Conservation (phyloP, 2,797 vertebrate species). For the Etheostoma nigrum region DNA sequence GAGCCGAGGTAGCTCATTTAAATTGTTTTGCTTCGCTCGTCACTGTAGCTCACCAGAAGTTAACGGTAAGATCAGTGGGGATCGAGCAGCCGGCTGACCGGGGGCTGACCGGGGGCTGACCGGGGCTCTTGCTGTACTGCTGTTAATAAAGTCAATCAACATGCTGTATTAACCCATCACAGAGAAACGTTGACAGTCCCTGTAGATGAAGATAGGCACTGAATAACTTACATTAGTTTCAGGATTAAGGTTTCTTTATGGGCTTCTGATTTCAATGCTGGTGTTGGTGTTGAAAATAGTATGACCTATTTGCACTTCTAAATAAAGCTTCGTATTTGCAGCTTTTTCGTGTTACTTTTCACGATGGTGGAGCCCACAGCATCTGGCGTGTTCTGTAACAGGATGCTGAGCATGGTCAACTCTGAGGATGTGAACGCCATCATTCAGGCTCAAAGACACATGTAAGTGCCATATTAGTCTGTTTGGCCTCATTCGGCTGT, state of each 20-base stretch:
- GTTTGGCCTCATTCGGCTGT: background rate
- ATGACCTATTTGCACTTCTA: background rate
- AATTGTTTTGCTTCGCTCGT: background rate
- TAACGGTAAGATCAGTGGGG: background rate
- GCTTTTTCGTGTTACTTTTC: constrained; percentile 5
- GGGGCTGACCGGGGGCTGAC: too few species aligned
- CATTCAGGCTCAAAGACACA: constrained; percentile 98
- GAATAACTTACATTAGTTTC: background rate
- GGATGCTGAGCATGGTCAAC: constrained; percentile 98
- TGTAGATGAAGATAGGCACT: background rate
- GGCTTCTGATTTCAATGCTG: background rate
- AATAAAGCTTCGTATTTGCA: constrained; percentile 24
- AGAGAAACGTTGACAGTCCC: background rate
- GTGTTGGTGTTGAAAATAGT: background rate
- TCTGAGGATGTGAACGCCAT: constrained; percentile 96
- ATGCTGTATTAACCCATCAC: background rate
- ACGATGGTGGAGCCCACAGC: constrained; percentile 90
- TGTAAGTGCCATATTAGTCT: constrained; percentile 85
- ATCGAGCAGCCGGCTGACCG: background rate
- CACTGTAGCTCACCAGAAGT: constrained; percentile 11
- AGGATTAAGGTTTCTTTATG: background rate
- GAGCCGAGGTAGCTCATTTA: constrained; percentile 2
- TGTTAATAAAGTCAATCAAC: background rate
- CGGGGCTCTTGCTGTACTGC: too few species aligned
- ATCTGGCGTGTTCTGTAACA: constrained; percentile 92